A percentile compares a stretch with the other conserved stretches of the same genome.
Evolutionary conservation across 2,888 invertebrate species (phyloP).

Genomic region (Fragum sueziense): DNA sequence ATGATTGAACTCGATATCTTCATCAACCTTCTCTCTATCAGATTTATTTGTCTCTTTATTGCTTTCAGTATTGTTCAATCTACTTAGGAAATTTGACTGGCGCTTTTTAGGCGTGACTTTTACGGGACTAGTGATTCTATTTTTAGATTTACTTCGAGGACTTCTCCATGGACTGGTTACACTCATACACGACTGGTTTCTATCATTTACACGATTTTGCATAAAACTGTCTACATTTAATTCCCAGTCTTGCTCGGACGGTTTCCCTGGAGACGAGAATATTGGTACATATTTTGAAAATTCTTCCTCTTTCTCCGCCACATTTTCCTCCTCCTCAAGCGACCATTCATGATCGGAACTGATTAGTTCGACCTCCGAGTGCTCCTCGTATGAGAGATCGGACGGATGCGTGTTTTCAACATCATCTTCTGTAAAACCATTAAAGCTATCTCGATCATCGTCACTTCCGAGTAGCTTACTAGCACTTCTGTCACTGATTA

Average conservation of each 20-base stretch:
- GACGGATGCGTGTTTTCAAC: constrained; percentile 54
- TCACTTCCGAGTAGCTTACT: constrained; percentile 64
- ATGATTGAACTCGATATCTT: constrained; percentile 67
- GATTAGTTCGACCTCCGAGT: constrained; percentile 64
- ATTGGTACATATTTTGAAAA: constrained; percentile 39
- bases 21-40: constrained; percentile 58
- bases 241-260: constrained; percentile 71
- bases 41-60: not conserved
- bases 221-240: constrained; percentile 70
- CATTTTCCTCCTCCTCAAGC: constrained; percentile 49
- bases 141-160: constrained; percentile 26
- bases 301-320: constrained; percentile 21
- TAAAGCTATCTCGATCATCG: constrained; percentile 60
- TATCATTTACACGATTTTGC: constrained; percentile 51
- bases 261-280: constrained; percentile 70
- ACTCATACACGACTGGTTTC: constrained; percentile 30
- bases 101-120: not conserved
- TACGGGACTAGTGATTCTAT: not conserved
- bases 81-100: not conserved
- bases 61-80: not conserved
- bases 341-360: constrained; percentile 67
- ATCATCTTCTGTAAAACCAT: constrained; percentile 62
- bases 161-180: constrained; percentile 39
- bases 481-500: constrained; percentile 66
- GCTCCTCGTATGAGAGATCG: constrained; percentile 66